Evolutionary conservation across 2,888 invertebrate genomes (phyloP), one percentile per base, ranked within the genome.

Genomic region (Latrodectus hesperus): DNA sequence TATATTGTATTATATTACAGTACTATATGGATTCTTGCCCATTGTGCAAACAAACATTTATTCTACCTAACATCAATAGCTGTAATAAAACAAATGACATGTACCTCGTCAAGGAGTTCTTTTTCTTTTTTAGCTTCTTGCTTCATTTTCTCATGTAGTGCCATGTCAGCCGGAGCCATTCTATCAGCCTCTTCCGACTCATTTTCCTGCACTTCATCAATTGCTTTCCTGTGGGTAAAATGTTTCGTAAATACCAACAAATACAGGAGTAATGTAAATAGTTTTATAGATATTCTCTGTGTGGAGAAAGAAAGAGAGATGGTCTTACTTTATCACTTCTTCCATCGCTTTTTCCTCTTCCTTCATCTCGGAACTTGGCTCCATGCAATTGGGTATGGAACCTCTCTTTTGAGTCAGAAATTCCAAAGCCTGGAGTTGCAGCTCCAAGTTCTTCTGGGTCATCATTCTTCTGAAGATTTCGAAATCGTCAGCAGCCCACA

Each of bases 401-500:
- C 87, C 87, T 22, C 83, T 26, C 53, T 83, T 83, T 38, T 95
- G 94, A 91, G 96, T 96, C 79, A 97, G 95, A 91, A 97, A 93
- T 92, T 96, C 96, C 90, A 97, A 92, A 0, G 97, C 96, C 94
- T 98, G 96, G 89, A 98, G 93, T 92, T 98, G 98, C 55, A 98
- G 93, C 91, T 98, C 97, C 38, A 98, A 95, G 92, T 98, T 98
- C 91, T 96, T 95, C 91, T 97, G 96, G 9, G 96, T 96, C 98
- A 98, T 98, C 95, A 98, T 96, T 89, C 96, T 94, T 84, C 95
- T 95, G 92, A 98, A 98, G 92, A 97, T 96, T 90, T 95, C 95
- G 91, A 95, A 96, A 92, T 98, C 97, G 91, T 98, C 97, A 0
- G 97, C 97, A 0, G 98, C 97, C 96, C 97, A 96, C 88, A 98